Evolutionary conservation across 1,140 invertebrate species (phyloP).

Genomic region (Portunus trituberculatus): DNA sequence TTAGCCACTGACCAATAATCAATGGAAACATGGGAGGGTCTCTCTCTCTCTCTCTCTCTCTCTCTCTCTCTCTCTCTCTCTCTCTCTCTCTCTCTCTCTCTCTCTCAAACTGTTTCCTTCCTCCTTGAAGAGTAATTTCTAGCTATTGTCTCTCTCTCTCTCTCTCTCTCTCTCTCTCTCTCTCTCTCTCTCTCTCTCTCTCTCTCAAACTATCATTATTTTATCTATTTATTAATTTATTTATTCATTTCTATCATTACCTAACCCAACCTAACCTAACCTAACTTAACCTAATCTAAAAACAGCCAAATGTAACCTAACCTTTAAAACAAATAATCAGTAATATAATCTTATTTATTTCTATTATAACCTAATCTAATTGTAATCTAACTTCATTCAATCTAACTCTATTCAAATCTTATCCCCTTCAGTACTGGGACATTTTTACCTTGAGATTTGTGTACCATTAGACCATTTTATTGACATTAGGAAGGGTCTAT

Average conservation of each 20-base stretch:
- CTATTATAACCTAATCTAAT: too few relatives aligned
- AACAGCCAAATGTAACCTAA: too few relatives aligned
- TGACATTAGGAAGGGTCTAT: too few relatives aligned
- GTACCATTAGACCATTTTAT: too few relatives aligned
- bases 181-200: neutral
- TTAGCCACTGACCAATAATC: conserved; percentile 39
- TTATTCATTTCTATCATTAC: too few relatives aligned
- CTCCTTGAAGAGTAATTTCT: conserved; percentile 6
- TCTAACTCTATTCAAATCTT: neutral
- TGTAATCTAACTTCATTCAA: neutral
- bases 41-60: conserved; percentile 42
- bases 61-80: neutral
- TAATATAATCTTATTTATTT: too few relatives aligned
- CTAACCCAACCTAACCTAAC: too few relatives aligned
- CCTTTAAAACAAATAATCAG: too few relatives aligned
- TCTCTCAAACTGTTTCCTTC: neutral
- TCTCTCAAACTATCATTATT: neutral
- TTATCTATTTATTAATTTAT: too few relatives aligned
- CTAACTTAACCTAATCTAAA: too few relatives aligned
- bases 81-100: neutral
- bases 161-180: conserved; percentile 15
- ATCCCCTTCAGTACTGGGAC: too few relatives aligned
- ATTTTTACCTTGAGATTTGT: too few relatives aligned
- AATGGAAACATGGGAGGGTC: conserved; percentile 36
- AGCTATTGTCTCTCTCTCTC: neutral